These are phyloP conservation scores for Toxotes chatareus DNA, from an alignment of 2,113 vertebrate species.

Conservation along the genomic window DNA sequence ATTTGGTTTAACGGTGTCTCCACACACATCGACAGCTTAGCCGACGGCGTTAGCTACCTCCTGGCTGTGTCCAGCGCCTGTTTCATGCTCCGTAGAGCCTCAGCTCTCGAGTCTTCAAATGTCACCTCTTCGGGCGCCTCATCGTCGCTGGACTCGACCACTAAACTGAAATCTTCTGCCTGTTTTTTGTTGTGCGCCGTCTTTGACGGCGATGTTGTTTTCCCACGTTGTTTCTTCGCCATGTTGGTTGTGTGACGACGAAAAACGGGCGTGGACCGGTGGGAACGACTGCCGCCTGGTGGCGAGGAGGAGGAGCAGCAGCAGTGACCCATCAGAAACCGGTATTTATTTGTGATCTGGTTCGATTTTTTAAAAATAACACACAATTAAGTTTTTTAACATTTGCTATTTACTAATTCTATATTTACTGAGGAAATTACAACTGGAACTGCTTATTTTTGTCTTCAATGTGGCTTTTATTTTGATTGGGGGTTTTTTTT, in stretches of 20 bases:
- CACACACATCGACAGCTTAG: background rate
- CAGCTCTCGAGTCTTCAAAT: constrained; percentile 73
- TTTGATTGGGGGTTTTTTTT: background rate
- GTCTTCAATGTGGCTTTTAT: background rate
- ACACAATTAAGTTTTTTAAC: too few species aligned
- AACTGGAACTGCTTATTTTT: background rate
- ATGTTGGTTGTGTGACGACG: constrained; percentile 47
- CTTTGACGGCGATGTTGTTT: background rate
- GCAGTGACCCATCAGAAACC: too few species aligned
- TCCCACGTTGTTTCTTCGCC: constrained; percentile 74
- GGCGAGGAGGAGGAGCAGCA: background rate
- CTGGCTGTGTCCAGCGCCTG: constrained; percentile 65
- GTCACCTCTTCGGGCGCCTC: constrained; percentile 82
- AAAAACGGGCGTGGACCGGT: rapidly evolving
- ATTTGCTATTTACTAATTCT: too few species aligned
- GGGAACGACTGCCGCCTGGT: constrained; percentile 13
- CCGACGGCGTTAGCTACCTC: constrained; percentile 66
- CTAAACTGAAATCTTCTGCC: background rate
- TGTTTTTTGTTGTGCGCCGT: background rate
- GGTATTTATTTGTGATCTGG: too few species aligned
- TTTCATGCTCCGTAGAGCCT: constrained; percentile 72
- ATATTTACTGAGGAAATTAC: too few species aligned
- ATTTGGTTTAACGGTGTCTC: rapidly evolving
- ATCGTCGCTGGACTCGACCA: constrained; percentile 74
- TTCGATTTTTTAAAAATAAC: too few species aligned